These are phyloP conservation scores for Lymantria dispar DNA, from an alignment of 2,888 invertebrate genomes.

Conservation along the genomic window DNA sequence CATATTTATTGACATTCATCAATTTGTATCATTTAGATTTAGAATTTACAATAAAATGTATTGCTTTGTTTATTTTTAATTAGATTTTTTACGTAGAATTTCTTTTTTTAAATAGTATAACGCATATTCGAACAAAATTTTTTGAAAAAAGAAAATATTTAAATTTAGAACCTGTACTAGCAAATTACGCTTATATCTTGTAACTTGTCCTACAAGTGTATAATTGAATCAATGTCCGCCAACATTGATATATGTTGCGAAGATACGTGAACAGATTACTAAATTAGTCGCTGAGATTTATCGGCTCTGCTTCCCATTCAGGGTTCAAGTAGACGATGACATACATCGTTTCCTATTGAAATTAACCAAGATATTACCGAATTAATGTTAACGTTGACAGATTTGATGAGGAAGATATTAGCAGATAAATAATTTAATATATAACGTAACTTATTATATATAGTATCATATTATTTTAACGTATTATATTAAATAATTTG, in stretches of 20 bases:
- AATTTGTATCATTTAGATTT: no score
- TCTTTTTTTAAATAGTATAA: no score
- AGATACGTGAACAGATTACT: constrained; percentile 51
- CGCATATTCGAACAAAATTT: no score
- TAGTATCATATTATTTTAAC: no score
- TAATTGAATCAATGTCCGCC: constrained; percentile 50
- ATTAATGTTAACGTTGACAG: background rate
- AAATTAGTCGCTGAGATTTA: constrained; percentile 48
- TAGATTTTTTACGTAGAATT: no score
- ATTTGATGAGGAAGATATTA: no score
- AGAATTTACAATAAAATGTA: no score
- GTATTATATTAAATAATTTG: no score
- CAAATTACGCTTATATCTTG: constrained; percentile 14
- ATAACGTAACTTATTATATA: no score
- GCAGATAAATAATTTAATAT: no score
- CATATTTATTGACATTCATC: no score
- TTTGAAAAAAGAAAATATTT: background rate
- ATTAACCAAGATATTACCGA: constrained; percentile 1
- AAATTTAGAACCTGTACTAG: background rate
- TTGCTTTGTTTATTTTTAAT: no score
- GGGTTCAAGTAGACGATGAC: constrained; percentile 20
- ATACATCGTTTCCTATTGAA: constrained; percentile 12
- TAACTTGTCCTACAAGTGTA: constrained; percentile 15
- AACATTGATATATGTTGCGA: constrained; percentile 47
- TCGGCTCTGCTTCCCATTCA: constrained; percentile 34